Evolutionary conservation across 2,888 invertebrate species (phyloP).

Genomic region (Steromphala cineraria): DNA sequence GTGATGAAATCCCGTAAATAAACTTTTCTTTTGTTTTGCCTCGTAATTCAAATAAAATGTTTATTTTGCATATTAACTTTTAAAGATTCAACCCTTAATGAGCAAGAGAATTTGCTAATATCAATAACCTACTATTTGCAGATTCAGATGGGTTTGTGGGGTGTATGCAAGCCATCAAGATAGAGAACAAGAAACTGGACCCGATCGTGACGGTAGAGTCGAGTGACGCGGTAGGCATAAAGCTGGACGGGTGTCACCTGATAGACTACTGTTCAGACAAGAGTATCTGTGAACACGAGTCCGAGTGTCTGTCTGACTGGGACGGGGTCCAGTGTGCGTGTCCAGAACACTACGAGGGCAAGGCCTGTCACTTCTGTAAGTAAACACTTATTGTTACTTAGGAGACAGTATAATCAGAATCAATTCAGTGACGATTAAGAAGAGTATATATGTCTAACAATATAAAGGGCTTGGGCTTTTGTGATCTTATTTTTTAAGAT

Average conservation of each 20-base stretch:
- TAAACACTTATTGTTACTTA: constrained; percentile 4
- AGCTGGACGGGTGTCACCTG: constrained; percentile 69
- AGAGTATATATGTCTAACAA: too few species aligned
- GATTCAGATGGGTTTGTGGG: constrained; percentile 72
- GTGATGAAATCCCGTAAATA: too few species aligned
- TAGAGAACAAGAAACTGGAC: constrained; percentile 67
- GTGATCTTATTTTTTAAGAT: too few species aligned
- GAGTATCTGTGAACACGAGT: constrained; percentile 87
- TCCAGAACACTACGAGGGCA: constrained; percentile 91
- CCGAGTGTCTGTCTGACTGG: constrained; percentile 91
- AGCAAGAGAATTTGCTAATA: too few species aligned
- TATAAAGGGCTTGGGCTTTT: too few species aligned
- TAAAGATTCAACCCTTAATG: neutral
- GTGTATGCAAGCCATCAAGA: constrained; percentile 71
- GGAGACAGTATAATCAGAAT: too few species aligned
- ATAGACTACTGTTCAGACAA: constrained; percentile 62
- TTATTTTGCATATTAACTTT: too few species aligned
- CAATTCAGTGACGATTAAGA: too few species aligned
- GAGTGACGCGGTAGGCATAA: constrained; percentile 59
- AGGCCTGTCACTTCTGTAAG: constrained; percentile 91
- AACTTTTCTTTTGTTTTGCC: too few species aligned
- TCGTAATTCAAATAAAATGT: too few species aligned
- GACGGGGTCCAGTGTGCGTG: constrained; percentile 91
- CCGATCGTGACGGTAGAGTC: constrained; percentile 68
- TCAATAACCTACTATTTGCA: constrained; percentile 23